phyloP scores from a whole-genome alignment of 2,113 vertebrate genomes.

The Mus pahari region DNA sequence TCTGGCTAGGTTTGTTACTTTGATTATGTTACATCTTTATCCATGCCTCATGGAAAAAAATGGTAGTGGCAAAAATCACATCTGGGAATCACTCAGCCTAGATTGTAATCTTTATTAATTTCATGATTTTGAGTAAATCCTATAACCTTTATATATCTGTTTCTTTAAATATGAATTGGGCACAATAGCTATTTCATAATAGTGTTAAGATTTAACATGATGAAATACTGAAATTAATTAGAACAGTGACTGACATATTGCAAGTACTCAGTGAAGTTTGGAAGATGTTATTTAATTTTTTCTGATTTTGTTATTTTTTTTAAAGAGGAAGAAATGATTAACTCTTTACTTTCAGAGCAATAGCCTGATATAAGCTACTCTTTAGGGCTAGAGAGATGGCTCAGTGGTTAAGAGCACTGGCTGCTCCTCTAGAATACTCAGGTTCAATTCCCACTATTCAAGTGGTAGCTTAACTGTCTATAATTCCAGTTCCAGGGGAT shows the following conservation, averaged over 20 bases:
- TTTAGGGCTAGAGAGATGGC: not conserved
- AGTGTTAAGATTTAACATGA: conserved; percentile 19
- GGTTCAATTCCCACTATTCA: not conserved
- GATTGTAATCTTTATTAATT: conserved; percentile 35
- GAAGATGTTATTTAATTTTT: not conserved
- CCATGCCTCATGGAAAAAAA: not conserved
- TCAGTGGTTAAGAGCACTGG: not conserved
- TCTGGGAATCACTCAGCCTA: conserved; percentile 11
- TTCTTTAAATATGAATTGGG: conserved; percentile 20
- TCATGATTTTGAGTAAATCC: conserved; percentile 56
- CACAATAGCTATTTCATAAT: conserved; percentile 1
- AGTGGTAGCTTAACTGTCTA: not conserved
- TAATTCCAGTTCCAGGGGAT: not conserved
- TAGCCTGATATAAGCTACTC: conserved; percentile 11
- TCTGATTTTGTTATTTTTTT: not conserved
- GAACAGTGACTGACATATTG: not conserved
- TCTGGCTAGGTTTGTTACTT: conserved; percentile 8
- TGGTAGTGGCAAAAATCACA: not conserved
- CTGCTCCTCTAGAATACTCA: not conserved
- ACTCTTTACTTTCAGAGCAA: not conserved
- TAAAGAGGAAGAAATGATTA: conserved; percentile 14
- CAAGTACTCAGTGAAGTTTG: conserved; percentile 9
- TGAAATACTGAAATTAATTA: not conserved
- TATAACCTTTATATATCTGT: conserved; percentile 5
- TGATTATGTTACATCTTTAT: conserved; percentile 37